These are phyloP conservation scores for Aspidiotus destructor DNA, from an alignment of 2,888 invertebrate genomes.

Conservation along the genomic window DNA sequence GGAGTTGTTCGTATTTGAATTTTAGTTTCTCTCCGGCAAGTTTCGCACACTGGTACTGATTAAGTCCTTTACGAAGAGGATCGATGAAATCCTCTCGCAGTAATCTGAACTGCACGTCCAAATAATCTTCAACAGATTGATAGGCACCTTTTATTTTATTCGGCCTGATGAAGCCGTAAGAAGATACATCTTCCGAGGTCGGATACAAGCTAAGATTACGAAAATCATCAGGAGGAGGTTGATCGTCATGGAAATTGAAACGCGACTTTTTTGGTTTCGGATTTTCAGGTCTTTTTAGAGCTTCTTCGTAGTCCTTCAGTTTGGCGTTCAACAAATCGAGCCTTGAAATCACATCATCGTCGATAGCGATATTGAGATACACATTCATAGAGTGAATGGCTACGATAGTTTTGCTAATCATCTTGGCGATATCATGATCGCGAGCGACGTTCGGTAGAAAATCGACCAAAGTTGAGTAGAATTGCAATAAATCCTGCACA, in stretches of 20 bases:
- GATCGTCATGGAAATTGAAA: slow-evolving; percentile 43
- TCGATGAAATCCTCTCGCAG: slow-evolving; percentile 69
- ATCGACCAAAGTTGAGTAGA: slow-evolving; percentile 42
- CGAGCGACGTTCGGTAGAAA: slow-evolving; percentile 39
- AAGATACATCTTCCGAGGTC: slow-evolving; percentile 43
- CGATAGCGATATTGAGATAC: slow-evolving; percentile 32
- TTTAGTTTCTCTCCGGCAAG: slow-evolving; percentile 2
- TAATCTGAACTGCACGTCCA: slow-evolving; percentile 68
- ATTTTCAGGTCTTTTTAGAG: slow-evolving; percentile 30
- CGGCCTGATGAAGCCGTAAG: slow-evolving; percentile 47
- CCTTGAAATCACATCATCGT: slow-evolving; percentile 22
- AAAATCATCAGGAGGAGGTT: slow-evolving; percentile 45
- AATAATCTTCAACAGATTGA: slow-evolving; percentile 56
- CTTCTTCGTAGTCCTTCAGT: slow-evolving; percentile 17
- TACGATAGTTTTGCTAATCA: slow-evolving; percentile 38
- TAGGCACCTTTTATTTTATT: slow-evolving; percentile 57
- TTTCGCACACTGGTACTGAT: slow-evolving; percentile 1
- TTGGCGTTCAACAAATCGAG: slow-evolving; percentile 31
- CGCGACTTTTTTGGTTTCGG: slow-evolving; percentile 33
- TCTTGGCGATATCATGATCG: slow-evolving; percentile 39
- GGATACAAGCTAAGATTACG: slow-evolving; percentile 50
- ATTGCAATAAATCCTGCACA: slow-evolving; percentile 37
- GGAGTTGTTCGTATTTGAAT: slow-evolving; percentile 53
- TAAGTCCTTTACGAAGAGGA: slow-evolving; percentile 56
- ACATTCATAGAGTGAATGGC: slow-evolving; percentile 38